Percentiles rank a stretch among this genome's conserved stretches.
These are phyloP conservation scores for Podilymbus podiceps DNA, from an alignment of 2,113 vertebrate genomes.

Conservation along the genomic window DNA sequence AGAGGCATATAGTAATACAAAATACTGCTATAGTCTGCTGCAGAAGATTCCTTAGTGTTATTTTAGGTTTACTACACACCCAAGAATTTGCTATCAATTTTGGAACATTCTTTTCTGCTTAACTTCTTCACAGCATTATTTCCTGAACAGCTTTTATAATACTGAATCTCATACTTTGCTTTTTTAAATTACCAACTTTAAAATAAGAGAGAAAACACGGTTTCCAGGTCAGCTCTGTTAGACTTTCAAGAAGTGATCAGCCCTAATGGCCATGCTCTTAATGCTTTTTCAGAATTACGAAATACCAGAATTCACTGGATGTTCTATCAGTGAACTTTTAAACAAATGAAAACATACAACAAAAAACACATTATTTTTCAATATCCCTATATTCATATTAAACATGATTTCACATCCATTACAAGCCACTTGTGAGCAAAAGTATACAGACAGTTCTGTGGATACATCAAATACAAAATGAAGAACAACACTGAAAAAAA, in stretches of 20 bases:
- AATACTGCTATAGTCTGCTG: not conserved
- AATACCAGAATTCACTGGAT: not conserved
- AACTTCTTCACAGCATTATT: not conserved
- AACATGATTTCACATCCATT: not conserved
- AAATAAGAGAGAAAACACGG: not conserved
- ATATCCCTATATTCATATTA: not conserved
- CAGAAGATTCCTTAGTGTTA: not conserved
- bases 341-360: not conserved
- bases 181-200: not conserved
- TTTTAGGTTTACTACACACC: not conserved
- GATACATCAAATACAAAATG: not conserved
- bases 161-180: not conserved
- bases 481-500: conserved; percentile 6
- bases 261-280: not conserved
- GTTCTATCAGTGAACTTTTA: not conserved
- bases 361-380: not conserved
- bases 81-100: not conserved
- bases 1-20: not conserved
- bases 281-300: not conserved
- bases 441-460: not conserved
- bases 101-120: not conserved
- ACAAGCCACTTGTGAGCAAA: conserved; percentile 11
- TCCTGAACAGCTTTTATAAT: not conserved
- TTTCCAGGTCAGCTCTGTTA: not conserved
- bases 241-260: not conserved